A percentile compares a stretch with the other conserved stretches of the same genome.
Conservation (phyloP, 2,888 invertebrate genomes). For the Mythimna impura region DNA sequence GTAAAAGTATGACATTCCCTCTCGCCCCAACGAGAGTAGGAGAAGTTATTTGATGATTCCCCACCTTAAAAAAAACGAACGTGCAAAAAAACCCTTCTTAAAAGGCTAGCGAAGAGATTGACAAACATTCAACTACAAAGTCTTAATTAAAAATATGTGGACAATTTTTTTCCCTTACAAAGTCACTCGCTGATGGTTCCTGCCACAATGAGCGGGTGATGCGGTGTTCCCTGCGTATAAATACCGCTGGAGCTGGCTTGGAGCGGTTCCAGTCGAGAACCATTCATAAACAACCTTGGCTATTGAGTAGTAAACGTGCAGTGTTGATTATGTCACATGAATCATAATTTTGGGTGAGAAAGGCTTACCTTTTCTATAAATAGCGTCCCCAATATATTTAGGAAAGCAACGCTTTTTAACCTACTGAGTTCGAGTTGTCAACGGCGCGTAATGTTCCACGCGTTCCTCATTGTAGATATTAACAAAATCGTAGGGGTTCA, state of each 20-base stretch:
- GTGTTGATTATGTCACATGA: conserved; percentile 8
- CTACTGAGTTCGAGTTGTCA: too few relatives aligned
- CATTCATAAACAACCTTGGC: conserved; percentile 65
- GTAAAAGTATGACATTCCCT: too few relatives aligned
- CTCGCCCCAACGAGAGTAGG: too few relatives aligned
- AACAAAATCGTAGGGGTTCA: too few relatives aligned
- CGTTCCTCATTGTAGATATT: too few relatives aligned
- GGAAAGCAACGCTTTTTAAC: neutral
- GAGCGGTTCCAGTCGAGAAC: conserved; percentile 59
- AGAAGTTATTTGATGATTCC: too few relatives aligned
- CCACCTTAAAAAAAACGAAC: too few relatives aligned
- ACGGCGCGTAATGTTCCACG: too few relatives aligned
- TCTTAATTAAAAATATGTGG: neutral
- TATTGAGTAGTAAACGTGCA: conserved; percentile 44
- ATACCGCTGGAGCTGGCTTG: conserved; percentile 57
- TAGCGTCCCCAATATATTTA: neutral
- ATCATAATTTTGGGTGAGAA: neutral
- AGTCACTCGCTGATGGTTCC: conserved; percentile 3
- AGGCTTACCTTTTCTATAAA: neutral
- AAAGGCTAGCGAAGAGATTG: too few relatives aligned
- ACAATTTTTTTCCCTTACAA: neutral
- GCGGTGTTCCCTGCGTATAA: conserved; percentile 39
- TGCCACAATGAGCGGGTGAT: conserved; percentile 43
- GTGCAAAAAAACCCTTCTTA: too few relatives aligned
- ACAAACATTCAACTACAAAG: too few relatives aligned